phyloP scores from a whole-genome alignment of 1,140 invertebrate species.

The Macrocentrus cingulum region DNA sequence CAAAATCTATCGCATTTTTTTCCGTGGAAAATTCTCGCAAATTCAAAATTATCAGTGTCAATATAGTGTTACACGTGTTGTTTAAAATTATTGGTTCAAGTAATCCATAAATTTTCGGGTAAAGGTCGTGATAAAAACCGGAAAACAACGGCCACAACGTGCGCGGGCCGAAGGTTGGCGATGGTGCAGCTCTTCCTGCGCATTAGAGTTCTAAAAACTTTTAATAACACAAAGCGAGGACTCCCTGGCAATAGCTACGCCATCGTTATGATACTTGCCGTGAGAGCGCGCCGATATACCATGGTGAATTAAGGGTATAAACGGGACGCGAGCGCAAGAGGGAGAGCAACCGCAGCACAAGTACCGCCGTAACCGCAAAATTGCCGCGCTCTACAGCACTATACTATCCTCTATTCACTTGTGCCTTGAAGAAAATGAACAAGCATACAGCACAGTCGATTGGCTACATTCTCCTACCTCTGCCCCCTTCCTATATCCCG shows the following conservation, averaged over 20 bases:
- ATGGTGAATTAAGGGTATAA: slow-evolving; percentile 38
- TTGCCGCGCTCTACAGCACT: slow-evolving; percentile 45
- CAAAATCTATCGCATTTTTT: too few relatives aligned
- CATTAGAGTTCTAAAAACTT: slow-evolving; percentile 44
- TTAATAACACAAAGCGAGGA: slow-evolving; percentile 59
- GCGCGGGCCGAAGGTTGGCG: too few relatives aligned
- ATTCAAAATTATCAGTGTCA: too few relatives aligned
- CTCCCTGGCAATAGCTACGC: slow-evolving; percentile 42
- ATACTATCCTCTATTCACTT: slow-evolving; percentile 29
- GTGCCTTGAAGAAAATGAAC: slow-evolving; percentile 27
- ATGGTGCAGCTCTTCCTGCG: slow-evolving; percentile 50
- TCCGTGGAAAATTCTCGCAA: too few relatives aligned
- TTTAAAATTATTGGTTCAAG: too few relatives aligned
- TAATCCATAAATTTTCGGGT: too few relatives aligned
- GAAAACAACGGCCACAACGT: too few relatives aligned
- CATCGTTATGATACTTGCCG: slow-evolving; percentile 44
- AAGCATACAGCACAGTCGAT: slow-evolving; percentile 36
- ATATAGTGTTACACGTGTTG: too few relatives aligned
- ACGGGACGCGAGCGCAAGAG: neutral
- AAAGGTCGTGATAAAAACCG: too few relatives aligned
- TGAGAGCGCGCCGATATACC: neutral
- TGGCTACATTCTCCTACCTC: slow-evolving; percentile 48
- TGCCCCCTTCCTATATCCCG: too few relatives aligned
- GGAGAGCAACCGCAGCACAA: slow-evolving; percentile 49
- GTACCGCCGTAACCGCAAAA: slow-evolving; percentile 54